Conservation (phyloP, 2,797 vertebrate genomes). For the Novumbra hubbsi region DNA sequence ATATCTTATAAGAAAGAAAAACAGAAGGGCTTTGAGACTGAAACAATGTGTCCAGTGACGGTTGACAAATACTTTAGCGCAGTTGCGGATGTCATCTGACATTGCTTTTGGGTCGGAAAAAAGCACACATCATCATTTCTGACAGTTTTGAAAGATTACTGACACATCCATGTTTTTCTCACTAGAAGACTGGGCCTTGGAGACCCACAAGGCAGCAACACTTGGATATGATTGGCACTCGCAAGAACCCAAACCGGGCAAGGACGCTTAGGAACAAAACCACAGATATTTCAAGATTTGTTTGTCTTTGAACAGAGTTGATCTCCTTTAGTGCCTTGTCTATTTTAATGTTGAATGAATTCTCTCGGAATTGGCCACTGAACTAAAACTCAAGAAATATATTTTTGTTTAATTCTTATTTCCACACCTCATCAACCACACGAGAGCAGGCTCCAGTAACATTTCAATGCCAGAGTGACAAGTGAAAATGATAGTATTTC, state of each 20-base stretch:
- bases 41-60: constrained; percentile 33
- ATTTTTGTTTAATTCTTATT: not conserved
- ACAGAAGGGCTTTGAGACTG: constrained; percentile 36
- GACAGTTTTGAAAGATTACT: constrained; percentile 50
- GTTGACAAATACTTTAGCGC: constrained; percentile 39
- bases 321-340: not conserved
- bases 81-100: constrained; percentile 47
- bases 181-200: constrained; percentile 2
- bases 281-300: not conserved
- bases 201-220: not conserved
- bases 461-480: not conserved
- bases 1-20: constrained; percentile 39
- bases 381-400: not conserved
- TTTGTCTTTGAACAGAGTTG: not conserved
- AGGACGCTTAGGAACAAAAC: not conserved
- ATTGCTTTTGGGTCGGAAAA: constrained; percentile 40
- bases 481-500: not conserved
- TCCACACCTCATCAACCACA: not conserved
- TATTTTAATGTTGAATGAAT: not conserved
- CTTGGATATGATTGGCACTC: not conserved
- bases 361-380: not conserved
- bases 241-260: not conserved
- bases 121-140: constrained; percentile 46
- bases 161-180: constrained; percentile 22
- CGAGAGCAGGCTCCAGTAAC: not conserved